Conservation (phyloP, 1,140 invertebrate genomes). For the Caenorhabditis inopinata region DNA sequence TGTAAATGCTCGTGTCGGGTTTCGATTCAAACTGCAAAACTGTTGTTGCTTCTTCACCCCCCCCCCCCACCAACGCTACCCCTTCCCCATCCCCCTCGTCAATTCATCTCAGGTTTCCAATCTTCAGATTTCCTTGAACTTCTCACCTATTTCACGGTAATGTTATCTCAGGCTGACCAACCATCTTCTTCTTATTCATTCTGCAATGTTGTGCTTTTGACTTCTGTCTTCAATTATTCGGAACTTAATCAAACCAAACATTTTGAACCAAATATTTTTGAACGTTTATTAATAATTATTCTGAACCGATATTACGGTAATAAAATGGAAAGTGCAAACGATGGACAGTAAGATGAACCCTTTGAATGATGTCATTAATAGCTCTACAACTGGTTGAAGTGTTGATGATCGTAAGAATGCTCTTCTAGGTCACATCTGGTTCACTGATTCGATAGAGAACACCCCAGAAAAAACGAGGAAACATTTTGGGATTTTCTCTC, state of each 20-base stretch:
- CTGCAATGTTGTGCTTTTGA: too few relatives aligned
- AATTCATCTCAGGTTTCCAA: background rate
- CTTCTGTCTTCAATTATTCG: too few relatives aligned
- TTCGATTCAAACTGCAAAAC: conserved; percentile 7
- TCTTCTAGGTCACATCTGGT: background rate
- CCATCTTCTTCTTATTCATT: background rate
- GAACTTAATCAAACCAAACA: too few relatives aligned
- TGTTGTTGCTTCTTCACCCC: background rate
- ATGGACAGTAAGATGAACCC: too few relatives aligned
- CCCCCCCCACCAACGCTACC: background rate
- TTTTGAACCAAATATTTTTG: too few relatives aligned
- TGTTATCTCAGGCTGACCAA: conserved; percentile 7
- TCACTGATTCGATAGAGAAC: too few relatives aligned
- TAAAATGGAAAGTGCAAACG: too few relatives aligned
- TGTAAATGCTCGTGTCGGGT: conserved; percentile 19
- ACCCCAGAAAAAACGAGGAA: background rate
- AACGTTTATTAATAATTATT: too few relatives aligned
- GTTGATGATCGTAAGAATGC: background rate
- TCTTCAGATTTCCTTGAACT: background rate
- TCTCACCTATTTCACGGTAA: background rate
- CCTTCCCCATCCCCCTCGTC: background rate
- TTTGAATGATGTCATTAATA: too few relatives aligned
- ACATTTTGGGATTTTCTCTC: background rate
- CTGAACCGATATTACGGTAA: too few relatives aligned
- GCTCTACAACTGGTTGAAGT: too few relatives aligned